Evolutionary conservation across 1,140 invertebrate genomes (phyloP), one percentile per base, ranked within the genome.

Genomic region (Anastrepha ludens): DNA sequence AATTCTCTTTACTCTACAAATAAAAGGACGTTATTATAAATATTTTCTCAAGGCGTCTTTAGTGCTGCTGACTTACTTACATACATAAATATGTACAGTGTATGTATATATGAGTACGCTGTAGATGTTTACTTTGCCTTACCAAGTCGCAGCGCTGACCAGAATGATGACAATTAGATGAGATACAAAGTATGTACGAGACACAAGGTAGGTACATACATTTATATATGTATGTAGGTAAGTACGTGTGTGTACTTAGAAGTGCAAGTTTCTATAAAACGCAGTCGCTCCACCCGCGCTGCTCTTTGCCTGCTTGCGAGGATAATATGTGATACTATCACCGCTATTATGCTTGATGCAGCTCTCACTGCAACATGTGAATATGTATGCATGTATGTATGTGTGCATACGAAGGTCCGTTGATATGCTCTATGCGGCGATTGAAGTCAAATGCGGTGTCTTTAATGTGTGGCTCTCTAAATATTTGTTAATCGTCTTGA

Each of bases 401-500:
- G 29, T 29, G 60, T 62, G 15, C 60, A 62, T 62, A 62, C 15
- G 29, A 29, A 62, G 11, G 8, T 4, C 60, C 15, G 13, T 62
- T 62, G 3, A 62, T 62, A 17, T 62, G 60, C 60, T 62, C 44
- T 50, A 74, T 50, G 41, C 44, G 44, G 15, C 44, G 6, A 74
- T n/a, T 62, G n/a, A 62, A 62, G n/a, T 62, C 39, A 74, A 55
- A 15, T 13, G 74, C 74, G 74, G 74, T 15, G 74, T 47, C 74
- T 81, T 81, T 81, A 20, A 81, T 81, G 47, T 55, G 20, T 39
- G 41, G 74, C 47, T 29, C 74, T 81, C 13, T 81, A 81, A 81
- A 50, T 81, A 81, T 81, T 81, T 81, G 74, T 55, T 81, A 81
- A 81, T 17, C 47, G 55, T 81, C 74, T 81, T 81, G 55, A 81